phyloP scores from a whole-genome alignment of 1,140 invertebrate genomes.

The Drosophila auraria region DNA sequence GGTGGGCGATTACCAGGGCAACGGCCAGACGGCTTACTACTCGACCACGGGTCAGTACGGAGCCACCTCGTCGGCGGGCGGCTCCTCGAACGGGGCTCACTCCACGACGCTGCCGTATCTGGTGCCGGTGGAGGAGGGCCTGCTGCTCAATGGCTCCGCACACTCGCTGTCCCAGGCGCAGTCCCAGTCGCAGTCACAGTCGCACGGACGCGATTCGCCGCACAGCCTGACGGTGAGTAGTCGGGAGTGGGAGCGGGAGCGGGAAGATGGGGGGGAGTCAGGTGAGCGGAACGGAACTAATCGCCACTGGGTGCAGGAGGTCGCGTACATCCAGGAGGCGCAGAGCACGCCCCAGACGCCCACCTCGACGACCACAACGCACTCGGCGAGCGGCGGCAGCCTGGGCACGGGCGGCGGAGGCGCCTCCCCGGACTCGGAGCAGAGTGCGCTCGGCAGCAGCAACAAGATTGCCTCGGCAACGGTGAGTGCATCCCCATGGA shows the following conservation, averaged over 20 bases:
- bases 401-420: conserved; percentile 83
- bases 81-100: conserved; percentile 85
- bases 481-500: conserved; percentile 88
- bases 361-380: conserved; percentile 87
- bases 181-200: conserved; percentile 87
- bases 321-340: conserved; percentile 84
- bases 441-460: conserved; percentile 90
- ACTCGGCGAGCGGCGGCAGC: conserved; percentile 85
- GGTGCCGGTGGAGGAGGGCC: conserved; percentile 87
- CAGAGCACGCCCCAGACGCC: conserved; percentile 89
- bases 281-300: conserved; percentile 49
- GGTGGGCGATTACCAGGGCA: conserved; percentile 89
- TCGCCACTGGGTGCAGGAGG: conserved; percentile 79
- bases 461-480: conserved; percentile 95
- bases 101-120: conserved; percentile 88
- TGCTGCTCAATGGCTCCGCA: conserved; percentile 86
- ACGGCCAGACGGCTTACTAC: conserved; percentile 85
- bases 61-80: conserved; percentile 85
- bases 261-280: conserved; percentile 34
- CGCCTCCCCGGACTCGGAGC: conserved; percentile 86
- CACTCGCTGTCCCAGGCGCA: conserved; percentile 34
- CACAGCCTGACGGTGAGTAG: conserved; percentile 87
- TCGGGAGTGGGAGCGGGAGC: conserved; percentile 57
- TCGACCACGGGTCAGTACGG: conserved; percentile 86
- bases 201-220: conserved; percentile 90